Evolutionary conservation across 2,797 vertebrate genomes (phyloP).

Genomic region (Enteromius unitaeniatus): DNA sequence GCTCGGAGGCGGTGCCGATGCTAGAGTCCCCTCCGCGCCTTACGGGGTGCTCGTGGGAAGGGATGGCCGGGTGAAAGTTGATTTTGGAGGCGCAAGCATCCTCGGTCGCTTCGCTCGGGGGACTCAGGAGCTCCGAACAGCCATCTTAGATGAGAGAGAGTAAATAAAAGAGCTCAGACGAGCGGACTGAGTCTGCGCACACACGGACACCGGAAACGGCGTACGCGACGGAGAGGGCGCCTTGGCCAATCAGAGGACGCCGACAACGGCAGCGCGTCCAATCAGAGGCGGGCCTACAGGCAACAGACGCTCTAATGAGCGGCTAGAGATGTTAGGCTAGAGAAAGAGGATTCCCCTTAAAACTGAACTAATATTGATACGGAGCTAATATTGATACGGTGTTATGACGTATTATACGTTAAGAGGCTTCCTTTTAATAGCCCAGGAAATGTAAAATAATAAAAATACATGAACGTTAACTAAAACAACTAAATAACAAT

Average conservation of each 20-base stretch:
- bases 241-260: conserved; percentile 72
- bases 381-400: neutral
- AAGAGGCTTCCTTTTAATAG: neutral
- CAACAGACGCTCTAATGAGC: conserved; percentile 42
- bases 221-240: conserved; percentile 55
- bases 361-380: conserved; percentile 25
- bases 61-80: conserved; percentile 77
- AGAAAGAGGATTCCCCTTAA: conserved; percentile 17
- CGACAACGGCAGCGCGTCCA: conserved; percentile 38
- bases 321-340: conserved; percentile 15
- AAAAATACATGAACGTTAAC: neutral
- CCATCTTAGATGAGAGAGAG: conserved; percentile 85
- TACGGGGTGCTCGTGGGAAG: conserved; percentile 72
- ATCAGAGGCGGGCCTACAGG: conserved; percentile 16
- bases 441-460: neutral
- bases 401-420: neutral
- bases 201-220: conserved; percentile 71
- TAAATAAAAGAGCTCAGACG: conserved; percentile 84
- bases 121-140: conserved; percentile 78
- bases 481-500: neutral
- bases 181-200: conserved; percentile 78
- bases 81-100: conserved; percentile 77
- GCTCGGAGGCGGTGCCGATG: conserved; percentile 63
- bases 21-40: conserved; percentile 73
- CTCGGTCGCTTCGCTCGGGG: conserved; percentile 79